Percentiles rank a stretch among this genome's conserved stretches.
These are phyloP conservation scores for Orestias chungarensis DNA, from an alignment of 2,797 vertebrate genomes.

Conservation along the genomic window DNA sequence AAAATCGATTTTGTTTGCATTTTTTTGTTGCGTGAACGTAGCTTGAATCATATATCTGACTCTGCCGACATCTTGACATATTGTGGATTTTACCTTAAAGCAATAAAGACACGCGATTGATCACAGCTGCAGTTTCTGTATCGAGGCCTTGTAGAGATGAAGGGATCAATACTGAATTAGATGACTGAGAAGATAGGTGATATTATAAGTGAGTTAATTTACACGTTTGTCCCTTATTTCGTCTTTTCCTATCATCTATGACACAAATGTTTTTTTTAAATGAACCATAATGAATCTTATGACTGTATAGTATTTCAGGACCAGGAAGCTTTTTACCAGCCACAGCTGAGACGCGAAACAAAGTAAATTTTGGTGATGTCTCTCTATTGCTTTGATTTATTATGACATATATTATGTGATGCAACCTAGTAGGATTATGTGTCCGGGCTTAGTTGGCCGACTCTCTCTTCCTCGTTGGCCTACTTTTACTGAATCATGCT, in stretches of 20 bases:
- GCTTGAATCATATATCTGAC: background rate
- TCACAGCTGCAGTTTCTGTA: background rate
- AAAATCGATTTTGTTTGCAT: no score
- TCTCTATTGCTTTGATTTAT: constrained; percentile 73
- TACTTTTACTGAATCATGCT: constrained; percentile 79
- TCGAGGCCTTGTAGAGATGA: background rate
- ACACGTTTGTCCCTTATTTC: background rate
- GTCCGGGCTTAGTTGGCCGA: constrained; percentile 74
- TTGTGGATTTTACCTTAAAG: background rate
- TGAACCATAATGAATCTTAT: background rate
- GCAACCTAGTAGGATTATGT: constrained; percentile 77
- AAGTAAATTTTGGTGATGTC: constrained; percentile 57
- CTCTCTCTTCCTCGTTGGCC: constrained; percentile 72
- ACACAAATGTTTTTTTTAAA: background rate
- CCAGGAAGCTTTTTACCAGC: background rate
- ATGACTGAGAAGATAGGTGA: background rate
- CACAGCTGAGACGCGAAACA: constrained; percentile 60
- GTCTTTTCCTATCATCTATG: background rate
- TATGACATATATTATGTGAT: constrained; percentile 64
- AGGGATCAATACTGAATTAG: background rate
- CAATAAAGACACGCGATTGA: background rate
- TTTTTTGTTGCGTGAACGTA: background rate
- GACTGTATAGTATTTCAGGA: background rate
- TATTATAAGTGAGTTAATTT: background rate
- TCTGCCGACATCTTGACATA: background rate